Evolutionary conservation across 2,797 vertebrate genomes (phyloP), one percentile per base, ranked within the genome.

Genomic region (Allobates femoralis): DNA sequence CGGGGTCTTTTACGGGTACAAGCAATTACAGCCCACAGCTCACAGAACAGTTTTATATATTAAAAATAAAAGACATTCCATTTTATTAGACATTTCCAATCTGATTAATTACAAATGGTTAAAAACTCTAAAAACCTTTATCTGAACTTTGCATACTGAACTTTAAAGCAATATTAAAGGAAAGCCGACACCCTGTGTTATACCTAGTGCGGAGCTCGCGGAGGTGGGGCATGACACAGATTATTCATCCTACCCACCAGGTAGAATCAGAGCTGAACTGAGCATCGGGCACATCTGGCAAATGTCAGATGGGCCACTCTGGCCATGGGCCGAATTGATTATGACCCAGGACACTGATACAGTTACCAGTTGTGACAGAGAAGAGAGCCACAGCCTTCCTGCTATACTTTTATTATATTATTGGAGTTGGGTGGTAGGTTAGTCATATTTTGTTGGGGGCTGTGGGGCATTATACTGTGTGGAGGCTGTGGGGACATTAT

Each of bases 11-110:
- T 32, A 34, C 50, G 3, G 16, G 50, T 76, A 51, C 26, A 76
- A 76, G 74, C 74, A 53, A 55, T 76, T 76, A 76, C 74, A 76
- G 50, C 74, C 23, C 74, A 28, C 46, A 16, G 50, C 50, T 30
- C 46, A n/a, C 71, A 50, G 41, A 50, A 51, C 11, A 51, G 66
- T 32, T 76, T 76, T 77, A 77, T 15, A 77, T 15, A 77, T 32
- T 55, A 55, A 74, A 26, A 32, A 77, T 30, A 55, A 51, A 51
- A 77, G n/a, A 53, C 50, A 55, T 51, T 51, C 10, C 0, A 2
- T 30, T 76, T 32, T 53, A 21, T 53, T 30, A 26, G 26, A 53
- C 46, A 55, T 76, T 55, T 53, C 51, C 30, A 7, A 56, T 32
- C 51, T 12, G 32, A 32, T 77, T 8, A 3, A 14, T 56, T 51